Evolutionary conservation across 2,888 invertebrate genomes (phyloP), one percentile per base, ranked within the genome.

Genomic region (Nineta flava): DNA sequence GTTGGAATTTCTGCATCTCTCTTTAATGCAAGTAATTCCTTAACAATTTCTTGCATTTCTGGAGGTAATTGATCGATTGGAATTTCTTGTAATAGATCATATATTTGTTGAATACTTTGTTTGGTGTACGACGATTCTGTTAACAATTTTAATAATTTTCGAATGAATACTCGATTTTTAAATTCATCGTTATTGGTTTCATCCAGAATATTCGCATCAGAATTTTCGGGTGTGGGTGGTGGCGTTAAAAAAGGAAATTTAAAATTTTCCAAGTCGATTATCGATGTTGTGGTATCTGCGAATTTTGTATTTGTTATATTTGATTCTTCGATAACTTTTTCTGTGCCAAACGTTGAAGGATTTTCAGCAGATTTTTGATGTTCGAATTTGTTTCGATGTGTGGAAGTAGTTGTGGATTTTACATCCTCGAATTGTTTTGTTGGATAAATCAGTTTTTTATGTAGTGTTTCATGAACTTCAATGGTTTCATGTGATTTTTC

Each of bases 141-240:
- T 26, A 19, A 19, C 5, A 26, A 26, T 26, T 26, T 26, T 26
- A 26, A 26, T 26, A 26, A 26, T 26, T 26, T 26, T 3, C 26
- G 26, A 26, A 26, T 7, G 7, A 26, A 7, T 26, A 26, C 7
- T 26, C 7, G 4, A 26, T 26, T 26, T 26, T 7, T 3, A 26
- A 26, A 26, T 26, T 26, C 26, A 6, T 5, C 26, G 26, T 7
- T 26, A 7, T 7, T 26, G 26, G 7, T 7, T 26, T 26, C 26
- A 26, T 26, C 17, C 1, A 56, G 55, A 31, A 54, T 56, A 47
- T 59, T 59, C n/a, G 60, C 57, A 9, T 58, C 59, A 49, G 52
- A 50, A 47, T 55, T 56, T 49, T 63, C 62, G 6, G 62, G 66
- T 38, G 64, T 64, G 2, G 62, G 63, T 31, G 64, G 65, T 26